These are phyloP conservation scores for Ditylenchus dipsaci DNA, from an alignment of 1,140 invertebrate genomes.

Conservation along the genomic window DNA sequence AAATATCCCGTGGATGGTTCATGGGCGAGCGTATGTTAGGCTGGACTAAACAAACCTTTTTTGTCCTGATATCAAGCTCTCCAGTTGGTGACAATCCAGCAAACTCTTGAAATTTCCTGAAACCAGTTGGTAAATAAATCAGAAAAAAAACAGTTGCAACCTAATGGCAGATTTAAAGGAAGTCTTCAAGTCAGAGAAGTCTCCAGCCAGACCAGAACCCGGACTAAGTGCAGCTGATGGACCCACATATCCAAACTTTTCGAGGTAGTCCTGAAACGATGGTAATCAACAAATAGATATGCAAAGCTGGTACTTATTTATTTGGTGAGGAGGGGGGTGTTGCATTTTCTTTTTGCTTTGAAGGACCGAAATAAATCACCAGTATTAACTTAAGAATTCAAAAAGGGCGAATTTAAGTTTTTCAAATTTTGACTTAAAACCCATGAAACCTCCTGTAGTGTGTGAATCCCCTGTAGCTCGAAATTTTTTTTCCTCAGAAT, in stretches of 20 bases:
- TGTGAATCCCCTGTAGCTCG: too few species aligned
- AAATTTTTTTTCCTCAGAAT: too few species aligned
- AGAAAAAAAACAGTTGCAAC: conserved; percentile 4
- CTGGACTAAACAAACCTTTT: conserved; percentile 21
- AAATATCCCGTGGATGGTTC: too few species aligned
- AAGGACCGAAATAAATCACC: too few species aligned
- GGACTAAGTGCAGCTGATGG: conserved; percentile 31
- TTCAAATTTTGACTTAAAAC: too few species aligned
- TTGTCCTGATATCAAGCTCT: conserved; percentile 44
- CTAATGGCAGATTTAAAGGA: conserved; percentile 38
- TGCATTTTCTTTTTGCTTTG: too few species aligned
- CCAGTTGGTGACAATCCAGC: conserved; percentile 49
- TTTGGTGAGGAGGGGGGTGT: too few species aligned
- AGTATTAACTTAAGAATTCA: too few species aligned
- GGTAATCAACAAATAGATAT: background rate
- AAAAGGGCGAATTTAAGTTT: too few species aligned
- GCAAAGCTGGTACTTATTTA: background rate
- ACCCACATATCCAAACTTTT: conserved; percentile 53
- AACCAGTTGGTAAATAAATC: conserved; percentile 18
- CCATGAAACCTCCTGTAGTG: too few species aligned
- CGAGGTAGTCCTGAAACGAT: conserved; percentile 50
- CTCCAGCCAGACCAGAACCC: conserved; percentile 26
- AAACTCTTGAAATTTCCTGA: conserved; percentile 56
- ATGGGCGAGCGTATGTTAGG: background rate
- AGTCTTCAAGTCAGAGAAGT: conserved; percentile 29